Base-by-base conservation (phyloP, 2,113 vertebrate species). In the Psittacus erithacus region DNA sequence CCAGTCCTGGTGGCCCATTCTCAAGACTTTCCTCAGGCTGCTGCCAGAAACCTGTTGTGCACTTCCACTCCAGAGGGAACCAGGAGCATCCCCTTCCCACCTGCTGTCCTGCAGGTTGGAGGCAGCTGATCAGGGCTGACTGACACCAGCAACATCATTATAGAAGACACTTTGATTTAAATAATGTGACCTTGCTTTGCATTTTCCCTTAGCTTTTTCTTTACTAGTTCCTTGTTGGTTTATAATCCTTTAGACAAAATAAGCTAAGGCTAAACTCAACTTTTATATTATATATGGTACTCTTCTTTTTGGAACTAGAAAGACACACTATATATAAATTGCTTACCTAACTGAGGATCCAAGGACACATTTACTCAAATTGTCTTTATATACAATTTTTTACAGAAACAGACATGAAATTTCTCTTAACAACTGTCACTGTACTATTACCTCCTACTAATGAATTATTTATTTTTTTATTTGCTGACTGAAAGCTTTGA, bases 1-100 rank as follows among this genome's bases (percentile, higher is more conserved):
- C 23, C n/a, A 22, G 31, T 11, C 35, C 55, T 70, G 64, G 22
- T 31, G 46, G 31, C 39, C 75, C 7, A 1, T 19, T 62, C 33
- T 19, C 3, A 0, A 0, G 7, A 67, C 9, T 31, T 31, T 69
- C 44, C 33, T n/a, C 1, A 0, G 8, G 31, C 55, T 44, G 20
- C n/a, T 74, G 44, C 0, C 1, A 55, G 33, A 49, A 46, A 49
- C 22, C 15, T 13, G 7, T 15, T 35, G 62, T 27, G 14, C 11
- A 13, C 17, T 6, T 63, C 20, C 22, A 18, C 24, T 53, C 7
- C 10, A 9, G 9, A 69, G 7, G 8, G 6, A 85, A 41, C 9
- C 14, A n/a, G 43, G 11, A 65, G 3, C 44, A 49, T 57, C 10
- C 18, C n/a, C 10, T 65, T 62, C 33, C 43, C 22, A 60, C 12